Evolutionary conservation across 2,797 vertebrate species (phyloP).

Genomic region (Sparus aurata): DNA sequence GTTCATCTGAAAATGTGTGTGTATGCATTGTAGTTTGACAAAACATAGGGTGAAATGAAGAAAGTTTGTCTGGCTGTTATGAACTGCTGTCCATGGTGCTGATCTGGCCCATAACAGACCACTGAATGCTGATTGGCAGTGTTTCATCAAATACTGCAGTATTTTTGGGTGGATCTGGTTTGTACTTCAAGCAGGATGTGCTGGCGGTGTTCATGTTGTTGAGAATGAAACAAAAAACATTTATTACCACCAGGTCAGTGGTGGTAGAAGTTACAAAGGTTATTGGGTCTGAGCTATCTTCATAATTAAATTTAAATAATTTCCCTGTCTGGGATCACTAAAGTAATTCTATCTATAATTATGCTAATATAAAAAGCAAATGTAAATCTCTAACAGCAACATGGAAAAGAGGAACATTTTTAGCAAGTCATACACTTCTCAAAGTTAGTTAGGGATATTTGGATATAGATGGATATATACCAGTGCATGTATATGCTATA

Average conservation of each 20-base stretch:
- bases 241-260: neutral
- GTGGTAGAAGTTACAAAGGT: neutral
- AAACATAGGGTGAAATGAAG: neutral
- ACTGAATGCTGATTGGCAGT: neutral
- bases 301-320: too few species aligned
- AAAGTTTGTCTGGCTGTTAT: neutral
- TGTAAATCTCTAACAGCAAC: neutral
- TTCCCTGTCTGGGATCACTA: too few species aligned
- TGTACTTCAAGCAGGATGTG: neutral
- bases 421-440: too few species aligned
- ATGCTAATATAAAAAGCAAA: neutral
- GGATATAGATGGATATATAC: too few species aligned
- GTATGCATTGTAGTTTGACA: neutral
- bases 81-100: conserved; percentile 13
- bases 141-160: neutral
- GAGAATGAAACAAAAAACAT: neutral
- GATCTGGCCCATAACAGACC: neutral
- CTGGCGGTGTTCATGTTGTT: neutral
- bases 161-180: neutral
- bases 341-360: too few species aligned
- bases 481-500: too few species aligned
- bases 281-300: too few species aligned
- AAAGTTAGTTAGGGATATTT: too few species aligned
- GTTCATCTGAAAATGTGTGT: neutral
- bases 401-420: neutral